phyloP scores from a whole-genome alignment of 35 echinoderm and acorn worm species.

The Holothuria glaberrima region DNA sequence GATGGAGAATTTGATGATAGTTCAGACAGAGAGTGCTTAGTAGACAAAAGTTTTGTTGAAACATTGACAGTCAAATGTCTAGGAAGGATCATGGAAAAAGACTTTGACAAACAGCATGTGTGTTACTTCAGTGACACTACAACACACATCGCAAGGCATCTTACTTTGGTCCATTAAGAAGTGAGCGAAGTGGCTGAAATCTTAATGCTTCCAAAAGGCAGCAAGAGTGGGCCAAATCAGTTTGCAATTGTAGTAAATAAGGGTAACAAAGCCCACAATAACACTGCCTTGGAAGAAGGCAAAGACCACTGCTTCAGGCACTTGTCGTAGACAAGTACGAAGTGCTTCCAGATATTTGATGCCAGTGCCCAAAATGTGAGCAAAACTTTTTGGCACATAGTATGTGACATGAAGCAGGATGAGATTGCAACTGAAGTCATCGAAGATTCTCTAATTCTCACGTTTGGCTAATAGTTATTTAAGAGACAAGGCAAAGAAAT shows the following conservation, averaged over 20 bases:
- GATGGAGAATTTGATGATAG: no score
- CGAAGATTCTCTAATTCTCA: constrained; percentile 20
- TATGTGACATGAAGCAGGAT: constrained; percentile 49
- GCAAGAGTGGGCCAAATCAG: neutral
- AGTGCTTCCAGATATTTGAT: neutral
- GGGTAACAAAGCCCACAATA: neutral
- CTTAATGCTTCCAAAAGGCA: neutral
- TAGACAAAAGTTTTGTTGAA: no score
- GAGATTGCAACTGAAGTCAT: neutral
- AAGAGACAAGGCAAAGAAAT: constrained; percentile 2
- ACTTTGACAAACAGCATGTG: neutral
- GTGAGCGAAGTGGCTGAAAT: neutral
- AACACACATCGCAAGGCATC: constrained; percentile 39
- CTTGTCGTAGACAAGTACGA: neutral
- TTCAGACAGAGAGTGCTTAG: no score
- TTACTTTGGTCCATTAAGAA: neutral
- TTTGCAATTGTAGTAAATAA: constrained; percentile 9
- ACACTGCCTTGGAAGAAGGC: neutral
- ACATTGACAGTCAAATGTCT: neutral
- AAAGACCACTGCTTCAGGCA: neutral
- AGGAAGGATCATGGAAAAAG: neutral
- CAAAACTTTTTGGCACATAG: constrained; percentile 21
- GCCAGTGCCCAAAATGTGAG: constrained; percentile 23
- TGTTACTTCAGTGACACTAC: constrained; percentile 7
- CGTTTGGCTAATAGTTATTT: constrained; percentile 14